Evolutionary conservation across 2,797 vertebrate species (phyloP).

Genomic region (Peromyscus attwateri): DNA sequence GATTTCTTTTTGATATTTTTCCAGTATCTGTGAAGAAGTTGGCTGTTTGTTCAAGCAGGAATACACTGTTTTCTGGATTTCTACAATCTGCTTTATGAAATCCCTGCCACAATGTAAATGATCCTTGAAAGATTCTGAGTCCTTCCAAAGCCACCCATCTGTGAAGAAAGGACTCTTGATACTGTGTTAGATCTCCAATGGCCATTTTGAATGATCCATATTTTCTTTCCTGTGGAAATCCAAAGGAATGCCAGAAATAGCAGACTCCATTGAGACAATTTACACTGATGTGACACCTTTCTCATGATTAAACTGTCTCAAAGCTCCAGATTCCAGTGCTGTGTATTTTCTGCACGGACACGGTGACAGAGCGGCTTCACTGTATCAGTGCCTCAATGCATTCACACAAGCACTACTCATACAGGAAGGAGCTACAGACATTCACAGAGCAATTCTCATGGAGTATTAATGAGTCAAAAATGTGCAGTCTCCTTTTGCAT

Average conservation of each 20-base stretch:
- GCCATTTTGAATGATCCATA: background rate
- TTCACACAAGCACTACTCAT: background rate
- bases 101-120: slow-evolving; percentile 29
- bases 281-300: background rate
- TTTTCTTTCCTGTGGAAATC: background rate
- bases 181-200: background rate
- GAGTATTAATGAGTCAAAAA: background rate
- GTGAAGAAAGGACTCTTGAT: background rate
- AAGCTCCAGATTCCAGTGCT: background rate
- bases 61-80: slow-evolving; percentile 28
- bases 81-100: background rate
- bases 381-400: background rate
- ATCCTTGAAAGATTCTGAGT: slow-evolving; percentile 40
- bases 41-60: background rate
- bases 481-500: background rate
- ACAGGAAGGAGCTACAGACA: background rate
- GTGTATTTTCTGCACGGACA: background rate
- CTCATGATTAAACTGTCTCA: background rate
- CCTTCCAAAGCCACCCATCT: slow-evolving; percentile 2
- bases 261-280: background rate
- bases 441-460: background rate
- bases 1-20: slow-evolving; percentile 28
- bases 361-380: background rate
- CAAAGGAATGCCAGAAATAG: background rate
- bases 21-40: slow-evolving; percentile 13